Base-by-base conservation (phyloP, 2,888 invertebrate genomes). In the Tinea pellionella region DNA sequence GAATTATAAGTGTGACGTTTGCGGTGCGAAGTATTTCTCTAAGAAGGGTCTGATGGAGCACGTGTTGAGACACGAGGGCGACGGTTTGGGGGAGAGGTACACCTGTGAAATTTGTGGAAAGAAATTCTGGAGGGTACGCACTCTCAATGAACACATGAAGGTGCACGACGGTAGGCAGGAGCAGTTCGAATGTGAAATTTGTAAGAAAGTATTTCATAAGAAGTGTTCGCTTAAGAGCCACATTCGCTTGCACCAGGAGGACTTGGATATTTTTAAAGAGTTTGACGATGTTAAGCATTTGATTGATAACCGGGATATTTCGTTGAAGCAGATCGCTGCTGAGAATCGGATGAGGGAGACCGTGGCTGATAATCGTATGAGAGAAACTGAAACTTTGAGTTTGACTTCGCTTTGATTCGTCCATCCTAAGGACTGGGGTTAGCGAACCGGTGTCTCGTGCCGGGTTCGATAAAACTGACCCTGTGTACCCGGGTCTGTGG, bases 261-360 rank as follows among this genome's bases (percentile, higher is more conserved):
- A 87, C 57, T 65, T 87, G 64, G 86, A 85, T 18, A 87, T 87
- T 24, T 87, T 87, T 64, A 87, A 87, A 59, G 86, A 87, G 69
- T 87, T 87, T 60, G 86, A 87, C 37, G 86, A 87, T 60, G 86
- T 87, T 0, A 87, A 84, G 61, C 86, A 87, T 67, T 64, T 87
- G 32, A 83, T 87, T 47, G 86, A 87, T 42, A 75, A 86, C 63
- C 74, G 86, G 24, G 85, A 83, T 64, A 69, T 87, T 71, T 86
- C 86, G 1, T 60, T 87, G 19, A 86, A 85, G 63, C 75, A 87
- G 64, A 83, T 87, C 1, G 86, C 86, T 0, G 81, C 78, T 0
- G 86, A 87, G 64, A 81, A 70, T 60, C 84, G 77, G 58, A 73
- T 69, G 61, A 85, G 79, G 55, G 70, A 72, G 0, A 9, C 37